phyloP scores from a whole-genome alignment of 2,113 vertebrate species.

The Lamprotornis superbus region DNA sequence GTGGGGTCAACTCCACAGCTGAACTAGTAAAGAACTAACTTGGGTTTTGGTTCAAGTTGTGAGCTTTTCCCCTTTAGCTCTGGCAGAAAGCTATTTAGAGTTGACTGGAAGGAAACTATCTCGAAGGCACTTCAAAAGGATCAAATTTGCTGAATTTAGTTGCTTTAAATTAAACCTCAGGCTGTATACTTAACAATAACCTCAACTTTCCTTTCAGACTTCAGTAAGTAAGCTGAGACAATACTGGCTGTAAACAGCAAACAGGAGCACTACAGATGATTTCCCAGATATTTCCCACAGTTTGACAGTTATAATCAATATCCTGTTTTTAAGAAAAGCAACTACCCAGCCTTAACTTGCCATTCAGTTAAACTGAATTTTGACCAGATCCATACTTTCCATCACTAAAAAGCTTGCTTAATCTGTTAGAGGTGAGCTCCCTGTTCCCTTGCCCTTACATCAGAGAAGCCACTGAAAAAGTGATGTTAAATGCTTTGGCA shows the following conservation, averaged over 20 bases:
- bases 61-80: neutral
- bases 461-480: neutral
- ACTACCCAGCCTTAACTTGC: neutral
- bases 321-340: neutral
- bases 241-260: neutral
- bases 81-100: slow-evolving; percentile 13
- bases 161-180: neutral
- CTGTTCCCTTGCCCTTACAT: neutral
- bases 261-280: neutral
- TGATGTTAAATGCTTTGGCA: neutral
- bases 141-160: neutral
- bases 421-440: neutral
- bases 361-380: neutral
- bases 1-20: neutral
- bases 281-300: neutral
- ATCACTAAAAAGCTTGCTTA: neutral
- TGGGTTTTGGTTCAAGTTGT: neutral
- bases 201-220: neutral
- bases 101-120: slow-evolving; percentile 5
- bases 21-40: neutral
- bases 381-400: neutral
- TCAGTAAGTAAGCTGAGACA: neutral
- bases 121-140: slow-evolving; percentile 59
- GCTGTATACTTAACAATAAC: neutral
- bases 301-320: neutral